These are phyloP conservation scores for Bursaphelenchus okinawaensis DNA, from an alignment of 2,888 invertebrate species.

Conservation along the genomic window DNA sequence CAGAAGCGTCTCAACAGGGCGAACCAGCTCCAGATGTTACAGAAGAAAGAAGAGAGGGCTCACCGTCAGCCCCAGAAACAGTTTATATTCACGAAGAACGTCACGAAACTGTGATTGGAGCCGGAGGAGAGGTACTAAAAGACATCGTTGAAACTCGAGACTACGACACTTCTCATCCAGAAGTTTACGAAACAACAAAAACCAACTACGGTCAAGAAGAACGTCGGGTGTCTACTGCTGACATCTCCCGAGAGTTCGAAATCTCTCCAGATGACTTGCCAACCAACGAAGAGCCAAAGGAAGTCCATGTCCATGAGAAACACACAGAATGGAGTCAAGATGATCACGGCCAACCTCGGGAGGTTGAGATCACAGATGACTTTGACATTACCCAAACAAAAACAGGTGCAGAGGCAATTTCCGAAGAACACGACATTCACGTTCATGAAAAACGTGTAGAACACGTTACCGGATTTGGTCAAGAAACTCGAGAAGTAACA, in stretches of 20 bases:
- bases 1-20: no score
- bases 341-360: background rate
- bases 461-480: background rate
- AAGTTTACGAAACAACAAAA: background rate
- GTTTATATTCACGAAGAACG: background rate
- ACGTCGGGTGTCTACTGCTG: background rate
- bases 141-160: background rate
- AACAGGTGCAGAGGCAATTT: background rate
- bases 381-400: background rate
- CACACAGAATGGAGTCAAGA: background rate
- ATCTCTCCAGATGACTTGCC: background rate
- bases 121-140: background rate
- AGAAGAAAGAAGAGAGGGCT: background rate
- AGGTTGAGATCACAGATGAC: background rate
- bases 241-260: background rate
- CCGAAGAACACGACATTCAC: background rate
- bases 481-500: background rate
- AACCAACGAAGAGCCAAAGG: background rate
- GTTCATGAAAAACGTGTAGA: background rate
- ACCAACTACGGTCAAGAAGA: background rate
- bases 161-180: background rate
- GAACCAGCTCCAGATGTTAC: background rate
- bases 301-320: background rate
- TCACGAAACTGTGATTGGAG: background rate
- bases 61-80: background rate